Evolutionary conservation across 2,888 invertebrate genomes (phyloP), one percentile per base, ranked within the genome.

Genomic region (Hirtodrosophila confusa): DNA sequence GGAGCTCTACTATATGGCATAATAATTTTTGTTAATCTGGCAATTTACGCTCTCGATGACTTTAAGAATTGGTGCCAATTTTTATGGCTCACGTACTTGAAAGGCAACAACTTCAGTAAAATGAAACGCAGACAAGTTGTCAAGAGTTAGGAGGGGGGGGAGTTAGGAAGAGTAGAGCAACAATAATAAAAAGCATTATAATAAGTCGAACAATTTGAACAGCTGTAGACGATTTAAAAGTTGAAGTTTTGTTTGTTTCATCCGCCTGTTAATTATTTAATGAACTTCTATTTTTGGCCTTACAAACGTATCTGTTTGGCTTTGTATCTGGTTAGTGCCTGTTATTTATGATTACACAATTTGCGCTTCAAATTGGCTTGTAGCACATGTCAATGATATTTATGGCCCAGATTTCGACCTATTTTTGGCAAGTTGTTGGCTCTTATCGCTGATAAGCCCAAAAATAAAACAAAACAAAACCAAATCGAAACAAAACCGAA

Each of bases 1-100:
- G n/a, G n/a, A n/a, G n/a, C n/a, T 35, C 5, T 31, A 31, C 31
- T 35, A 50, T 50, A 35, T 44, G 31, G 23, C 35, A 49, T 44
- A 36, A 57, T 47, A 45, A 57, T 56, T 80, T 80, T 12, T 85
- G 82, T 68, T 62, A 69, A 85, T 78, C 77, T 76, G 76, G 78
- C 85, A 72, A 61, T 65, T 55, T 2, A 61, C 48, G 58, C 51
- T 70, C 55, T 55, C 36, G 69, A 47, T 58, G 47, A 31, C 41
- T 51, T 54, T 35, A 61, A 44, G 48, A 80, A 84, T 80, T 60
- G 82, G 82, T 85, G 80, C 82, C 80, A 85, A 69, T 71, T 73
- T 65, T 45, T 8, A 17, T 23, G 36, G 33, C 43, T 33, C 43
- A 35, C 60, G 56, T 79, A 48, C 63, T 77, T 75, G 82, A 82